phyloP scores from a whole-genome alignment of 2,888 invertebrate species.

The Hydriomena furcata region DNA sequence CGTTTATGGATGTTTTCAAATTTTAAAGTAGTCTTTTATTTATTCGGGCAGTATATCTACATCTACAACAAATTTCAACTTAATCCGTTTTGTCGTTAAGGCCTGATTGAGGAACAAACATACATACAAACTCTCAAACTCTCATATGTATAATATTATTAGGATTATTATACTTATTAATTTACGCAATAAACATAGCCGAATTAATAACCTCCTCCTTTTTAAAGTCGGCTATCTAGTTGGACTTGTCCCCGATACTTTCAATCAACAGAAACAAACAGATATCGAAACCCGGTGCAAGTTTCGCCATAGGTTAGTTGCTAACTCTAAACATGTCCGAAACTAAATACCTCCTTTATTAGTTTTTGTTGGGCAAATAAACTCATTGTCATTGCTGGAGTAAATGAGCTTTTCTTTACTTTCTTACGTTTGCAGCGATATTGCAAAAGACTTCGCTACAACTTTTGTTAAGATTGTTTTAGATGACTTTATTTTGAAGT shows the following conservation, averaged over 20 bases:
- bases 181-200: too few relatives aligned
- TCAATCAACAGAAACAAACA: conserved; percentile 8
- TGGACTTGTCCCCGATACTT: conserved; percentile 1
- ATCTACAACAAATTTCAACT: too few relatives aligned
- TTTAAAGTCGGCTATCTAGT: too few relatives aligned
- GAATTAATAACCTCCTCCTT: too few relatives aligned
- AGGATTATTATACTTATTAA: too few relatives aligned
- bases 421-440: conserved; percentile 40
- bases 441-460: conserved; percentile 20
- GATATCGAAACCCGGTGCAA: conserved; percentile 10
- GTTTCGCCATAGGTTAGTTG: conserved; percentile 19
- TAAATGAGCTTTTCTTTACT: conserved; percentile 39
- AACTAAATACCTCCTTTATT: conserved; percentile 53
- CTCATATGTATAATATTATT: too few relatives aligned
- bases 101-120: too few relatives aligned
- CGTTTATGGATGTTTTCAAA: too few relatives aligned
- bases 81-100: too few relatives aligned
- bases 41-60: too few relatives aligned
- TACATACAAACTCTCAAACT: too few relatives aligned
- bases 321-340: conserved; percentile 51
- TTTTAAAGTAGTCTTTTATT: too few relatives aligned
- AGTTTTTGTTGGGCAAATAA: conserved; percentile 52
- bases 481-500: conserved; percentile 1
- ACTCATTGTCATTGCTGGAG: conserved; percentile 48
- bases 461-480: conserved; percentile 17